Evolutionary conservation across 2,888 invertebrate species (phyloP).

Genomic region (Hydroisotoma schaefferi): DNA sequence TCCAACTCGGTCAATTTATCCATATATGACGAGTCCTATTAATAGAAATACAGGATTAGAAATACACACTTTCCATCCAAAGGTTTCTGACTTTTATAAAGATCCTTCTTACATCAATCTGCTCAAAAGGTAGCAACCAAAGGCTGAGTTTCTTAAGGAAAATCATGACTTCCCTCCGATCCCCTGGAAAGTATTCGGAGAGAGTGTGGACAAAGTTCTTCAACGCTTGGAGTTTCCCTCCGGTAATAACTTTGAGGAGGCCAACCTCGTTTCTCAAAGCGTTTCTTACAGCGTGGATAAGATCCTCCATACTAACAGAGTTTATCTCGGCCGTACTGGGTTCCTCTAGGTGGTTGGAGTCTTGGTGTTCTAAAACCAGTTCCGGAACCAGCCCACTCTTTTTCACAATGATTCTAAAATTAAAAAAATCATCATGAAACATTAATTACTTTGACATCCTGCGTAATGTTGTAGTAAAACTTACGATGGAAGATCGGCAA

Average conservation of each 20-base stretch:
- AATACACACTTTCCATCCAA: no score
- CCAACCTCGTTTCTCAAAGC: constrained; percentile 80
- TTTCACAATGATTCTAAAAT: neutral
- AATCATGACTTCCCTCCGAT: constrained; percentile 60
- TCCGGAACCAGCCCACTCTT: no score
- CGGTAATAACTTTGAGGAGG: constrained; percentile 64
- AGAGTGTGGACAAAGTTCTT: constrained; percentile 69
- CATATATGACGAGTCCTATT: constrained; percentile 19
- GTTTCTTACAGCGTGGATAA: constrained; percentile 81
- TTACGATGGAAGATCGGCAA: constrained; percentile 4
- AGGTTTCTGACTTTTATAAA: neutral
- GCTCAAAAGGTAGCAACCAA: constrained; percentile 55
- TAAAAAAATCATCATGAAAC: neutral
- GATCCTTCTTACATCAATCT: constrained; percentile 44
- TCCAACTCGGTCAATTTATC: constrained; percentile 56
- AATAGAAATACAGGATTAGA: neutral
- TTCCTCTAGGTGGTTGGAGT: constrained; percentile 24
- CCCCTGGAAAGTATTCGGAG: constrained; percentile 74
- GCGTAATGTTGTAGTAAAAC: no score
- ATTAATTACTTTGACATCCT: neutral
- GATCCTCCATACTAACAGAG: constrained; percentile 75
- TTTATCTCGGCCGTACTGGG: constrained; percentile 52
- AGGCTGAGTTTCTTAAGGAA: constrained; percentile 63
- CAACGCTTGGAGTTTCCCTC: constrained; percentile 69
- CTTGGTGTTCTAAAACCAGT: no score